Evolutionary conservation across 2,888 invertebrate genomes (phyloP), one percentile per base, ranked within the genome.

Genomic region (Bombylius major): DNA sequence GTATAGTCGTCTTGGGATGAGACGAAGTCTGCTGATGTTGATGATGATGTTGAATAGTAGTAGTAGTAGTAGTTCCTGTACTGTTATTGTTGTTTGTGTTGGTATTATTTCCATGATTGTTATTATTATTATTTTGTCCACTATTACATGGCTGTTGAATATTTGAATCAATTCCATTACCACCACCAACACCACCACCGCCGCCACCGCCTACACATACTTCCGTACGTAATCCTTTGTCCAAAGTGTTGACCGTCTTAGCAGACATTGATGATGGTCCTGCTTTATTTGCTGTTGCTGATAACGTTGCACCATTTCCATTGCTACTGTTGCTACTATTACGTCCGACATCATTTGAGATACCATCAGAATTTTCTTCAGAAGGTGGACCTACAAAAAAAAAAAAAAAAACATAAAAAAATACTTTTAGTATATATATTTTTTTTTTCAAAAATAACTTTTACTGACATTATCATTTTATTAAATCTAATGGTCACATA

Each of bases 31-130:
- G 61, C 56, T 66, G 64, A 50, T 62, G 63, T 52, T 63, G 65
- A 52, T 64, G 65, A 31, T 64, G 63, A 34, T 65, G 65, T 51
- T 65, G 67, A 50, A 66, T 63, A 62, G 63, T 62, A 59, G 65
- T 59, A 50, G 9, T 53, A 14, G 33, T 6, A 36, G 33, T 33
- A 6, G 5, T 45, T 23, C 23, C 23, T 23, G 23, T 23, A 39
- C 45, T 56, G 49, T 34, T 48, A 12, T 32, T 52, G 6, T 12
- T 51, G 33, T 53, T 53, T 46, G 48, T 58, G 46, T 57, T 60
- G 53, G 53, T 55, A 54, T 55, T 56, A 49, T 32, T 48, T 50
- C 32, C 57, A 51, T 50, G 50, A 34, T 50, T 57, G 56, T 50
- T 56, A n/a, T n/a, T 33, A n/a, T 34, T 49, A 33, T 49, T 49